Base-by-base conservation (phyloP, 2,113 vertebrate genomes). In the Ptilorrhoa leucosticta region DNA sequence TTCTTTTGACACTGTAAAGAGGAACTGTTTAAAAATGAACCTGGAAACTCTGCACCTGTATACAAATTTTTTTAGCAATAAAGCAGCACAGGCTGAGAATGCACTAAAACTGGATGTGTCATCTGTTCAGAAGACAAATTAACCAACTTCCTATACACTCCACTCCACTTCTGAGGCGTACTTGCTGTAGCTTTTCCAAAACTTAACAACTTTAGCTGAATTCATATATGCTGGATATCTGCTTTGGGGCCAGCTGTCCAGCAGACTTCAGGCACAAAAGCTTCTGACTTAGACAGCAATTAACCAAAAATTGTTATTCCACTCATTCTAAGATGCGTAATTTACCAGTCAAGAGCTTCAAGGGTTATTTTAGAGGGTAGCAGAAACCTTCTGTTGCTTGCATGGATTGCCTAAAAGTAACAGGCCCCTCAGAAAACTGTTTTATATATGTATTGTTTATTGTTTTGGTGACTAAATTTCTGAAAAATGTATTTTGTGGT, bases 81-180 rank as follows among this genome's bases (percentile, higher is more conserved):
- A 98, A 98, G 97, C 95, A 98, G 96, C 98, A 98, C 98, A 98
- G 90, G 96, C 98, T 97, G 97, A 98, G 97, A 98, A 98, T 98
- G 97, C 97, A 98, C 96, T 97, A 81, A 94, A 95, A 89, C 68
- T 96, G 79, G 85, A 30, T 69, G 92, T 95, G 92, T 96, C 83
- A 6, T 96, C 90, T 97, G 63, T 97, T 97, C 88, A n/a, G 73
- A 66, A 92, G 40, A 37, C 2, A 30, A 87, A 54, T 54, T 31
- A 71, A 39, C 17, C 28, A 44, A 22, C 19, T 28, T 31, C 9
- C 10, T 54, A 2, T 37, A 50, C 3, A 1, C 18, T 51, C 3
- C 9, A 4, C 14, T 47, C 3, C 3, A 26, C 69, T 87, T 61
- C 65, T n/a, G 48, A 61, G 35, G 15, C 7, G 9, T 66, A 37